phyloP scores from a whole-genome alignment of 37 sponge, comb jelly and placozoan species.

The Theonella swinhoei region DNA sequence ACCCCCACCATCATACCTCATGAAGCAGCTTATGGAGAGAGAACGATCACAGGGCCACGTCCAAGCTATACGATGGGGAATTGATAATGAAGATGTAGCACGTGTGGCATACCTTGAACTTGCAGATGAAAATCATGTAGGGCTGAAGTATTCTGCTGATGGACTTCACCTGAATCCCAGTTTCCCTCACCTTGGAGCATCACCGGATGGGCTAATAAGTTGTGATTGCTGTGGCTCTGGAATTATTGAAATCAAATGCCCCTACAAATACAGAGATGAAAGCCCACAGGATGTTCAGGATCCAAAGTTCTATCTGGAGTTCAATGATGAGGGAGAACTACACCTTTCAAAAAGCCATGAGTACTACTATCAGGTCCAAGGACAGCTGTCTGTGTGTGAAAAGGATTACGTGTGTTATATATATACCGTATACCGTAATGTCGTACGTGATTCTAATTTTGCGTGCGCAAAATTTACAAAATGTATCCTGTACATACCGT shows the following conservation, averaged over 20 bases:
- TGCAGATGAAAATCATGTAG: background rate
- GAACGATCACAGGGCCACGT: too few species aligned
- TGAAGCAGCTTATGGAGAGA: too few species aligned
- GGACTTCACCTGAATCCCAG: constrained; percentile 35
- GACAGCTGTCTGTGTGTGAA: constrained; percentile 29
- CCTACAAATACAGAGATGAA: constrained; percentile 23
- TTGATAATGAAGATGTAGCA: constrained; percentile 19
- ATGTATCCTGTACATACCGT: too few species aligned
- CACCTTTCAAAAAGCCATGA: constrained; percentile 1
- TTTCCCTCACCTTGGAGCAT: constrained; percentile 44
- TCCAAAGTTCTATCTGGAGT: background rate
- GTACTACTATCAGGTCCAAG: constrained; percentile 48
- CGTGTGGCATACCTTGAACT: background rate
- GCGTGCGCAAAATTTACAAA: too few species aligned
- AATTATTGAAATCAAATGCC: constrained; percentile 47
- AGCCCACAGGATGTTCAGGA: background rate
- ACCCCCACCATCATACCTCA: too few species aligned
- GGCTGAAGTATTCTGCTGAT: background rate
- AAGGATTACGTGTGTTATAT: too few species aligned
- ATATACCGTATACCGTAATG: too few species aligned
- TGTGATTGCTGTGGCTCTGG: constrained; percentile 51
- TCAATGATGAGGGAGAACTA: background rate
- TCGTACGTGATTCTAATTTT: too few species aligned
- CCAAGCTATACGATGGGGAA: constrained; percentile 36
- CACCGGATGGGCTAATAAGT: constrained; percentile 36